phyloP scores from a whole-genome alignment of 2,113 vertebrate genomes.

The Xyliphius kryptos region DNA sequence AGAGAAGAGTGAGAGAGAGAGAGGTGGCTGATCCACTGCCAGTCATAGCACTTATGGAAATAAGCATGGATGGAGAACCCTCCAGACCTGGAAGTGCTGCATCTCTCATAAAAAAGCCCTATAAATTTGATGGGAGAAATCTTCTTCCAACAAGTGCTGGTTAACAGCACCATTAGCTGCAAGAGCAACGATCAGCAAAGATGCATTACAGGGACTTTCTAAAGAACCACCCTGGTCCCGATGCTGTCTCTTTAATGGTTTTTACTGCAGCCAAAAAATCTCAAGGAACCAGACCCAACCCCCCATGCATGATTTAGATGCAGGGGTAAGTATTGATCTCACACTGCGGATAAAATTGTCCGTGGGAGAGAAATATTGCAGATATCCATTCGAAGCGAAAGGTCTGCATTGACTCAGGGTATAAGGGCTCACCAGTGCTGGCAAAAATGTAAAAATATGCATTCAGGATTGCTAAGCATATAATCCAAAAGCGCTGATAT shows the following conservation, averaged over 20 bases:
- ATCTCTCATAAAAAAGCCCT: constrained; percentile 43
- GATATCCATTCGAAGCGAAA: too few species aligned
- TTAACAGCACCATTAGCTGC: constrained; percentile 42
- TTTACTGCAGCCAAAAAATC: constrained; percentile 33
- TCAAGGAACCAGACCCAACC: constrained; percentile 14
- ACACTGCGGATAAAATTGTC: constrained; percentile 47
- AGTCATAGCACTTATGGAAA: constrained; percentile 41
- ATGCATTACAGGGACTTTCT: constrained; percentile 26
- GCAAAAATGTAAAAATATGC: too few species aligned
- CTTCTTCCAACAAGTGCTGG: constrained; percentile 37
- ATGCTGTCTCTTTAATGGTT: constrained; percentile 31
- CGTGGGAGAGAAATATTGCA: constrained; percentile 50
- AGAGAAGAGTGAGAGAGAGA: neutral
- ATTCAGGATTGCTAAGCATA: too few species aligned
- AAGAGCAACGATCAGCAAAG: constrained; percentile 24
- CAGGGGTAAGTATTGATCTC: constrained; percentile 44
- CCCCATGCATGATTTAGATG: constrained; percentile 44
- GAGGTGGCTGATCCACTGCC: constrained; percentile 35
- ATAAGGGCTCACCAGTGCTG: too few species aligned
- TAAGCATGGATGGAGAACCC: constrained; percentile 38
- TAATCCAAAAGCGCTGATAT: too few species aligned
- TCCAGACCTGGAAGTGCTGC: constrained; percentile 35
- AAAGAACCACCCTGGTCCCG: constrained; percentile 25
- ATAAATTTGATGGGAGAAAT: constrained; percentile 44
- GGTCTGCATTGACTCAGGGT: too few species aligned